These are phyloP conservation scores for Monopis laevigella DNA, from an alignment of 2,888 invertebrate species.

Conservation along the genomic window DNA sequence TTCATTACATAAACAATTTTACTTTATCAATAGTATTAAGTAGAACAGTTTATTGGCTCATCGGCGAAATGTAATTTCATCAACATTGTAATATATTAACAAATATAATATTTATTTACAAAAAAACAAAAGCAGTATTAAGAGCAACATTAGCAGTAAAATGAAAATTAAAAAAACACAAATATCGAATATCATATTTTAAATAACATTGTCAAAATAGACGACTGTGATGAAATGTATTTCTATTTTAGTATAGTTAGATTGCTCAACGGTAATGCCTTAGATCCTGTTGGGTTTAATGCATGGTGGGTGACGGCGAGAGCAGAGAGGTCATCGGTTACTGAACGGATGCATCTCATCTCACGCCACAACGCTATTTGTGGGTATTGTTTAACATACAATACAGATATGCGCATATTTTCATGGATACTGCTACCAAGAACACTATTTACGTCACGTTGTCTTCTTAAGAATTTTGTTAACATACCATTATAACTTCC, in stretches of 20 bases:
- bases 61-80: too few species aligned
- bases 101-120: too few species aligned
- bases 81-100: too few species aligned
- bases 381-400: conserved; percentile 42
- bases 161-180: too few species aligned
- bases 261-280: conserved; percentile 26
- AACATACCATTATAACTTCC: conserved; percentile 4
- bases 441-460: conserved; percentile 5
- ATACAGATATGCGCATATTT: conserved; percentile 51
- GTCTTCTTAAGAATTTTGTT: conserved; percentile 4
- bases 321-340: conserved; percentile 46
- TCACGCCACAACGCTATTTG: conserved; percentile 19
- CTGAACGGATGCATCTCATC: conserved; percentile 41
- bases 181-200: conserved; percentile 13
- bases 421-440: conserved; percentile 7
- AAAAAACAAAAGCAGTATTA: too few species aligned
- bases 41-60: too few species aligned
- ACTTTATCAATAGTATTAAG: too few species aligned
- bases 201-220: conserved; percentile 16
- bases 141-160: too few species aligned
- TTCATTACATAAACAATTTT: too few species aligned
- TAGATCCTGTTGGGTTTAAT: conserved; percentile 31
- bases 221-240: conserved; percentile 2
- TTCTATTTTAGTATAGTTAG: conserved; percentile 6
- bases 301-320: conserved; percentile 20